phyloP scores from a whole-genome alignment of 1,140 invertebrate species.

The Cotesia typhae region DNA sequence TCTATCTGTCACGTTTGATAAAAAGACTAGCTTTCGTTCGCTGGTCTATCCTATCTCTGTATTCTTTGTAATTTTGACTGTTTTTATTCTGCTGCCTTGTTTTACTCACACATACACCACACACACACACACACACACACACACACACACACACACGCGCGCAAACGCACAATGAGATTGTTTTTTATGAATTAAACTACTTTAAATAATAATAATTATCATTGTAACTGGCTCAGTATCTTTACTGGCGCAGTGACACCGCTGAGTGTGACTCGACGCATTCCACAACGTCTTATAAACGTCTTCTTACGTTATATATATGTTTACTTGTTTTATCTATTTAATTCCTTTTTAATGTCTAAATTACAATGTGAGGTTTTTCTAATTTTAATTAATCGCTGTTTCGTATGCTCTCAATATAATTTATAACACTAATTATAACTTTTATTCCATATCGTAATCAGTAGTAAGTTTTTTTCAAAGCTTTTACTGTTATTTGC shows the following conservation, averaged over 20 bases:
- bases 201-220: background rate
- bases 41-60: background rate
- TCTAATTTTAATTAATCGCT: slow-evolving; percentile 45
- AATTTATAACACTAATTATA: slow-evolving; percentile 6
- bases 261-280: slow-evolving; percentile 36
- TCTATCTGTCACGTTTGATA: slow-evolving; percentile 28
- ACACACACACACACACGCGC: background rate
- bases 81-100: slow-evolving; percentile 8
- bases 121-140: background rate
- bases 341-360: slow-evolving; percentile 7
- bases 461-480: background rate
- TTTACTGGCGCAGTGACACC: slow-evolving; percentile 12
- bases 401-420: slow-evolving; percentile 42
- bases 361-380: slow-evolving; percentile 35
- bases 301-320: background rate
- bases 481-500: too few species aligned
- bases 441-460: background rate
- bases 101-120: background rate
- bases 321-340: background rate
- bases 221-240: too few species aligned
- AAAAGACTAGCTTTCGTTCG: slow-evolving; percentile 20
- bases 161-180: slow-evolving; percentile 24
- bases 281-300: slow-evolving; percentile 34
- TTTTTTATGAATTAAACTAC: slow-evolving; percentile 1
- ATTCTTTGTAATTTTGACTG: background rate